Evolutionary conservation across 2,888 invertebrate genomes (phyloP).

Genomic region (Plutella xylostella): DNA sequence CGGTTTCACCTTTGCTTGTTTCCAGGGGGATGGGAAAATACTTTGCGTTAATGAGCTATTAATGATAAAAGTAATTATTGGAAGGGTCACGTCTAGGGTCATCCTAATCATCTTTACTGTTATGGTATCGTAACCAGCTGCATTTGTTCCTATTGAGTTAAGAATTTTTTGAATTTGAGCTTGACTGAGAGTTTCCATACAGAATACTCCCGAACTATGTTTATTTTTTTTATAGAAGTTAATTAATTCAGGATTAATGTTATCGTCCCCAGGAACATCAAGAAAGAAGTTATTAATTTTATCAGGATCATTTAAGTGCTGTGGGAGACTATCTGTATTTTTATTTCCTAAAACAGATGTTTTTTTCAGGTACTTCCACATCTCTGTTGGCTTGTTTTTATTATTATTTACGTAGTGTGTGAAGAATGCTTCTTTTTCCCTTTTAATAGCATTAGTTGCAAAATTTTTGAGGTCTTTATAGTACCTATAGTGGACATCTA

Average conservation of each 20-base stretch:
- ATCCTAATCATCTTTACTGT: neutral
- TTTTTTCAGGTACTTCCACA: neutral
- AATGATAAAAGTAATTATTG: neutral
- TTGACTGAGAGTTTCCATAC: neutral
- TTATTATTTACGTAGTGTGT: constrained; percentile 5
- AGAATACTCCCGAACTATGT: neutral
- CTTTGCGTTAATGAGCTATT: neutral
- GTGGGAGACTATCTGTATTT: neutral
- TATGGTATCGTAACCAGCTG: neutral
- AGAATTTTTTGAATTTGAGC: neutral
- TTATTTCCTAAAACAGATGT: neutral
- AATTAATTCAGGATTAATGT: neutral
- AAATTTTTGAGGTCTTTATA: neutral
- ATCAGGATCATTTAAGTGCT: neutral
- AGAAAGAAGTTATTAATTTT: neutral
- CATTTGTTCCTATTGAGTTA: neutral
- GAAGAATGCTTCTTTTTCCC: neutral
- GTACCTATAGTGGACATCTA: neutral
- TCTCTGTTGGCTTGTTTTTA: neutral
- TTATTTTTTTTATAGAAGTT: neutral
- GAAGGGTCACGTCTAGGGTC: neutral
- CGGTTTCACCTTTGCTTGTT: neutral
- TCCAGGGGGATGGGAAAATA: neutral
- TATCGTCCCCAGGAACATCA: neutral
- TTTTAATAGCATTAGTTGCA: constrained; percentile 1